phyloP scores from a whole-genome alignment of 2,888 invertebrate genomes.

The Polydrusus pterygomalis region DNA sequence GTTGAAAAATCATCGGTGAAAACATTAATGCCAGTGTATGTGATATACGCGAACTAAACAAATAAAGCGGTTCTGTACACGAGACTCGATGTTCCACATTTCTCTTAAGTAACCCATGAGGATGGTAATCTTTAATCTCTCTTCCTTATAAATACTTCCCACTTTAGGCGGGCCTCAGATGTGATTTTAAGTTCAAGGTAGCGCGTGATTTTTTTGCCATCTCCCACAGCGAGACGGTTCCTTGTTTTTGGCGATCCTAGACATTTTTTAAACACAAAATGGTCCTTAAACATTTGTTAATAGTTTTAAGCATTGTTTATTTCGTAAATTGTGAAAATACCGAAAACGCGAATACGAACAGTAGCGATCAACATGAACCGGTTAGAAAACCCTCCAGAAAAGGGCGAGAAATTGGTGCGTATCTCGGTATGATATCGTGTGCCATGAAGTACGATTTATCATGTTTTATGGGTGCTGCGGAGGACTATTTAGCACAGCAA shows the following conservation, averaged over 20 bases:
- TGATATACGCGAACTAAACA: slow-evolving; percentile 31
- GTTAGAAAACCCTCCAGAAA: slow-evolving; percentile 33
- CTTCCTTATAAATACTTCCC: slow-evolving; percentile 68
- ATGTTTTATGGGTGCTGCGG: slow-evolving; percentile 64
- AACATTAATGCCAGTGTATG: slow-evolving; percentile 8
- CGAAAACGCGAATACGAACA: slow-evolving; percentile 23
- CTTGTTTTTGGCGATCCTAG: slow-evolving; percentile 12
- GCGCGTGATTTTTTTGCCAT: slow-evolving; percentile 11
- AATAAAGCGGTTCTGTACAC: slow-evolving; percentile 32
- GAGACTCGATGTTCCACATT: slow-evolving; percentile 68
- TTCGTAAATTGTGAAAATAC: slow-evolving; percentile 41
- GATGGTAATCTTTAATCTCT: slow-evolving; percentile 67
- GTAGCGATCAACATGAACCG: not conserved
- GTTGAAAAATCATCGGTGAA: slow-evolving; percentile 2
- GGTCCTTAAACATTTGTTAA: slow-evolving; percentile 22
- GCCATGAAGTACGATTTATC: slow-evolving; percentile 60
- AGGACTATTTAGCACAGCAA: slow-evolving; percentile 60
- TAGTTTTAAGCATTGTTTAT: slow-evolving; percentile 39
- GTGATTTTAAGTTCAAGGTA: slow-evolving; percentile 33
- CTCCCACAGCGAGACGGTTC: slow-evolving; percentile 11
- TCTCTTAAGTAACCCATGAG: slow-evolving; percentile 66
- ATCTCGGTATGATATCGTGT: slow-evolving; percentile 61
- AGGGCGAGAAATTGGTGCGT: slow-evolving; percentile 53
- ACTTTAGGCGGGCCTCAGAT: slow-evolving; percentile 57
- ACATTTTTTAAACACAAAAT: slow-evolving; percentile 23